Conservation (phyloP, 1,140 invertebrate species). For the Scaptomyza hsui region DNA sequence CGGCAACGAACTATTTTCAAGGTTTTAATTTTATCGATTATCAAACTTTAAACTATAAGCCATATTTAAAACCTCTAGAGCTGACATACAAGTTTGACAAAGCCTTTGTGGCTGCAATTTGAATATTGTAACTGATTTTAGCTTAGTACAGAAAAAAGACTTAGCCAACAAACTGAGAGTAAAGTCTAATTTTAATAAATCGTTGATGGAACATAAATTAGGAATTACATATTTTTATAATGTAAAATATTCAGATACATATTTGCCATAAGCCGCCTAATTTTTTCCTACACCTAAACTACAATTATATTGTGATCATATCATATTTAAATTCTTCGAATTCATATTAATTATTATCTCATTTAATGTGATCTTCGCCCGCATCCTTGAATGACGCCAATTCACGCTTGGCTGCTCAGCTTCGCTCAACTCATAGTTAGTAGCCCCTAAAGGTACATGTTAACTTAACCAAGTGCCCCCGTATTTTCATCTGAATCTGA, state of each 20-base stretch:
- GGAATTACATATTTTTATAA: too few relatives aligned
- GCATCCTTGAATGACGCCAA: conserved; percentile 69
- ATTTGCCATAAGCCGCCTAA: too few relatives aligned
- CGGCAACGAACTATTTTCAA: too few relatives aligned
- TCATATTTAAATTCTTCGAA: neutral
- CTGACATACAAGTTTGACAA: too few relatives aligned
- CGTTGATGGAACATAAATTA: too few relatives aligned
- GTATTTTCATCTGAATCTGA: conserved; percentile 70
- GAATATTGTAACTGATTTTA: too few relatives aligned
- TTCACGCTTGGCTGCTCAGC: conserved; percentile 49
- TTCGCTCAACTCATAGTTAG: conserved; percentile 27
- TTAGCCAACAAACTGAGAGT: neutral
- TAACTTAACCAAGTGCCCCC: conserved; percentile 44
- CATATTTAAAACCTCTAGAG: too few relatives aligned
- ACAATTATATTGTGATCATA: neutral
- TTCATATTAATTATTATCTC: neutral
- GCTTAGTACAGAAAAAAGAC: neutral
- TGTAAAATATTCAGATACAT: too few relatives aligned
- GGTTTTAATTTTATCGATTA: too few relatives aligned
- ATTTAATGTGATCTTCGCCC: conserved; percentile 20
- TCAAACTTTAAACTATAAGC: too few relatives aligned
- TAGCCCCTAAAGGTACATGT: conserved; percentile 10
- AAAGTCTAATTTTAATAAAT: neutral
- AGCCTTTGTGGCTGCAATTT: too few relatives aligned
- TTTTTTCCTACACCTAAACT: neutral